phyloP scores from a whole-genome alignment of 2,888 invertebrate genomes.

The Heliconius charithonia region DNA sequence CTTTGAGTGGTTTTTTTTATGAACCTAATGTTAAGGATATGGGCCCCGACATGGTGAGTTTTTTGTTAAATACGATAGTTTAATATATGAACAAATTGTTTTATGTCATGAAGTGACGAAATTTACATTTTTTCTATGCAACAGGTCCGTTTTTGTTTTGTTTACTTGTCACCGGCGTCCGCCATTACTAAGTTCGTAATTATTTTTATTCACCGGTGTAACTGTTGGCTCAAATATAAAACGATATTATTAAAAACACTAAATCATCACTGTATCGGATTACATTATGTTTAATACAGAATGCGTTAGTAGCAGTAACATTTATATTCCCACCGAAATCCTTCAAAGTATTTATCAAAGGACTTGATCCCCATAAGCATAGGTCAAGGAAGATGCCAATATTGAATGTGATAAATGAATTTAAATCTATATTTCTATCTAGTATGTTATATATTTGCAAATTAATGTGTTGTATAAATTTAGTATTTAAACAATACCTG shows the following conservation, averaged over 20 bases:
- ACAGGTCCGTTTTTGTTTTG: constrained; percentile 85
- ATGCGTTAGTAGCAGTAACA: constrained; percentile 17
- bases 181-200: constrained; percentile 81
- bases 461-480: not conserved
- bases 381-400: constrained; percentile 27
- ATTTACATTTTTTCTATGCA: constrained; percentile 73
- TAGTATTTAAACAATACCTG: constrained; percentile 6
- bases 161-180: constrained; percentile 85
- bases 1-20: constrained; percentile 87
- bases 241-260: constrained; percentile 25
- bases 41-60: constrained; percentile 91
- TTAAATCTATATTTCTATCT: not conserved
- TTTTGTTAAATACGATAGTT: constrained; percentile 56
- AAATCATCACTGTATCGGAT: constrained; percentile 31
- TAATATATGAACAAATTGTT: constrained; percentile 57
- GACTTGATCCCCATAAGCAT: constrained; percentile 29
- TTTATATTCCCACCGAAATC: constrained; percentile 27
- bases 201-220: constrained; percentile 75
- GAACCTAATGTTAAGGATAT: constrained; percentile 90
- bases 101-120: constrained; percentile 75
- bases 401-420: constrained; percentile 14
- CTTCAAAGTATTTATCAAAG: constrained; percentile 30
- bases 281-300: constrained; percentile 29
- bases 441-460: not conserved
- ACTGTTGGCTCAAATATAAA: constrained; percentile 39